Conservation (phyloP, 2,888 invertebrate species). For the Ligdia adustata region DNA sequence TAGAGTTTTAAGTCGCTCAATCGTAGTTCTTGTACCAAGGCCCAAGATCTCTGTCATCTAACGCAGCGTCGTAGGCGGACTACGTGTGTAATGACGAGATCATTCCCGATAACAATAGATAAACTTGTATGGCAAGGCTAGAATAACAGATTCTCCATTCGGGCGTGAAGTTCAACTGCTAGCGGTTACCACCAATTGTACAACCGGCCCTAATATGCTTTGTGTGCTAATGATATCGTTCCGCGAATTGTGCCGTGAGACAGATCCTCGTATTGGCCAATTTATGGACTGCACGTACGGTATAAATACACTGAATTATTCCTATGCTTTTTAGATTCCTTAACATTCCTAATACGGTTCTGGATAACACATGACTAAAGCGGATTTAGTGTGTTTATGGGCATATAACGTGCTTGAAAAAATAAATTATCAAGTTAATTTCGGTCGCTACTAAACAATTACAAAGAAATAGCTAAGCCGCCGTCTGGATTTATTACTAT, state of each 20-base stretch:
- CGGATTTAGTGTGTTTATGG: conserved; percentile 26
- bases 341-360: conserved; percentile 28
- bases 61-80: conserved; percentile 64
- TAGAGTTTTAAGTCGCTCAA: conserved; percentile 20
- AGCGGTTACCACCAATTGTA: conserved; percentile 30
- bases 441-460: conserved; percentile 8
- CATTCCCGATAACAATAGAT: conserved; percentile 72
- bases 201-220: conserved; percentile 37
- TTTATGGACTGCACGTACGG: conserved; percentile 36
- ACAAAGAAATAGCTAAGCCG: too few relatives aligned
- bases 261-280: conserved; percentile 33
- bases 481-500: too few relatives aligned
- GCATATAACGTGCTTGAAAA: conserved; percentile 26
- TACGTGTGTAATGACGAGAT: conserved; percentile 76
- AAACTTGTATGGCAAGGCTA: conserved; percentile 60
- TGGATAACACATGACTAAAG: conserved; percentile 35
- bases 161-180: conserved; percentile 41
- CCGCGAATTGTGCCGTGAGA: conserved; percentile 36
- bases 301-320: conserved; percentile 33
- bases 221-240: conserved; percentile 38
- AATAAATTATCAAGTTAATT: conserved; percentile 12
- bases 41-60: conserved; percentile 61
- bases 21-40: conserved; percentile 38
- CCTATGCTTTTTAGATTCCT: conserved; percentile 27
- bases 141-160: conserved; percentile 58